Percentiles rank a stretch among this genome's conserved stretches.
Evolutionary conservation across 1,140 invertebrate genomes (phyloP).

Genomic region (Drosophila watanabei): DNA sequence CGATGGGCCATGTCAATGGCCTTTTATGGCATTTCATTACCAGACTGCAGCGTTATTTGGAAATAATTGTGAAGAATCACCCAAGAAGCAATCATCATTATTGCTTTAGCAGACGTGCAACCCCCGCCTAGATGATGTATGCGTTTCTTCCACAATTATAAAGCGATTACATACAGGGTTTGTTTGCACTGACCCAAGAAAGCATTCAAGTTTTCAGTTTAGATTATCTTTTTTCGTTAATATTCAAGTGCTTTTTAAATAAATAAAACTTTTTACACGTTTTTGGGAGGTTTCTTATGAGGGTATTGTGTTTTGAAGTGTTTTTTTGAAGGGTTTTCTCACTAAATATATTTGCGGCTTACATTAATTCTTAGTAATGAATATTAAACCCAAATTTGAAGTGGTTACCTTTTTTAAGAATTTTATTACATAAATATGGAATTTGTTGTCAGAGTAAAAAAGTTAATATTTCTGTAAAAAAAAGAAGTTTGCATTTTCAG

Average conservation of each 20-base stretch:
- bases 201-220: not conserved
- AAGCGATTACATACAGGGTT: constrained; percentile 62
- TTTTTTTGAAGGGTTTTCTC: not conserved
- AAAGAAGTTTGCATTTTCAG: not conserved
- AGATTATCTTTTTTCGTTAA: not conserved
- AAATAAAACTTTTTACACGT: not conserved
- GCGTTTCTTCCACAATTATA: constrained; percentile 68
- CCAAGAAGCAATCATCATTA: constrained; percentile 50
- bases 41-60: constrained; percentile 57
- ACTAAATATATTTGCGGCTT: not conserved
- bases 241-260: constrained; percentile 1
- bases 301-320: not conserved
- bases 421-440: not conserved
- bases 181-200: constrained; percentile 41
- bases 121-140: constrained; percentile 49
- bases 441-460: not conserved
- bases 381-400: not conserved
- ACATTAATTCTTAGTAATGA: not conserved
- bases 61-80: constrained; percentile 53
- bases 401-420: too few relatives aligned
- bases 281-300: not conserved
- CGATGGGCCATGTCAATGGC: constrained; percentile 82
- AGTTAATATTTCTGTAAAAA: not conserved
- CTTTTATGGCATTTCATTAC: constrained; percentile 76
- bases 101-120: constrained; percentile 58